Base-by-base conservation (phyloP, 2,797 vertebrate species). In the Carapus acus region DNA sequence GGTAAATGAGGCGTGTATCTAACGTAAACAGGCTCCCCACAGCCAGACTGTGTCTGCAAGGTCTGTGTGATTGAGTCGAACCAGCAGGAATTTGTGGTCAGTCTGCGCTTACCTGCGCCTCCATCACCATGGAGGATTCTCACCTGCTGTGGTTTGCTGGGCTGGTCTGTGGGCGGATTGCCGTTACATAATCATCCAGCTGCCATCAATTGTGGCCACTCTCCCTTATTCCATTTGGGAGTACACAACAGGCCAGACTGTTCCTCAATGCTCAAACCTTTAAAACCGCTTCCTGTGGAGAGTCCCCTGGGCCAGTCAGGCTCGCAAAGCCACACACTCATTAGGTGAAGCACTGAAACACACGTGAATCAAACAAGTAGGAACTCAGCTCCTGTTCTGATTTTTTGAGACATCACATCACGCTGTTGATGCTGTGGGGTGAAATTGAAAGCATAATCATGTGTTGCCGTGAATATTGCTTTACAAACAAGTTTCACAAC, bases 271-370 rank as follows among this genome's bases (percentile, higher is more conserved):
- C 53, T 53, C 15, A 41, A 44, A 69, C 69, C 65, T 68, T 67
- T 62, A 77, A n/a, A 78, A 78, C 82, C 77, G 65, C 81, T 83
- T 86, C 84, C 82, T 83, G 77, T 72, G 71, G 78, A 62, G 68
- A 68, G 47, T 78, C 65, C 24, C n/a, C 64, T n/a, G 42, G 67
- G 60, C 58, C 71, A 56, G 66, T 66, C 61, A 77, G 39, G 67
- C 77, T 76, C 67, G 57, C 55, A 29, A 65, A 65, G 73, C 73
- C 79, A 83, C 82, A 83, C 78, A 71, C 68, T 72, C 77, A 65
- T 78, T 79, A 81, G 74, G 31, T 73, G 49, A 31, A 3, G 33
- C 63, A 62, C 69, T 75, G 66, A 79, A 80, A 83, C 83, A 86
- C 78, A 84, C 64, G 70, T n/a, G 47, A 55, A 69, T 50, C 49